phyloP scores from a whole-genome alignment of 2,888 invertebrate species.

The Tinea semifulvella region DNA sequence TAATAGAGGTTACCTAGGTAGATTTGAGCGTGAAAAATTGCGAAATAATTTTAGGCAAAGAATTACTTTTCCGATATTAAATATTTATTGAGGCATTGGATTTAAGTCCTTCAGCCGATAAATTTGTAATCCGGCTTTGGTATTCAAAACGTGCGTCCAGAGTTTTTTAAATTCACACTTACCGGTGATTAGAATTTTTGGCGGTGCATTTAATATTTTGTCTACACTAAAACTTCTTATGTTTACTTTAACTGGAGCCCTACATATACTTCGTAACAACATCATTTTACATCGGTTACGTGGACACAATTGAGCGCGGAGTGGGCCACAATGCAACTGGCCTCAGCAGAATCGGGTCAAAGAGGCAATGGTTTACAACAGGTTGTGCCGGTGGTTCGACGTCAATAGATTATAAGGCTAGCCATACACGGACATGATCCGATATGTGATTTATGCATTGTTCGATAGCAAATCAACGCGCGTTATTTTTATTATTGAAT shows the following conservation, averaged over 20 bases:
- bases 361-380: neutral
- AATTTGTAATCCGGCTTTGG: too few relatives aligned
- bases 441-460: too few relatives aligned
- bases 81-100: too few relatives aligned
- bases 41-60: too few relatives aligned
- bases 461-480: too few relatives aligned
- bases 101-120: too few relatives aligned
- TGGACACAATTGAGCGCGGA: conserved; percentile 36
- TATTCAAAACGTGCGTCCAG: neutral
- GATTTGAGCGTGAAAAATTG: too few relatives aligned
- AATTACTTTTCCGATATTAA: too few relatives aligned
- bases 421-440: too few relatives aligned
- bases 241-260: conserved; percentile 30
- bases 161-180: conserved; percentile 26
- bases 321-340: conserved; percentile 40
- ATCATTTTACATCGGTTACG: conserved; percentile 24
- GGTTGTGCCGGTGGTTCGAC: neutral
- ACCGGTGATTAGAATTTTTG: conserved; percentile 69
- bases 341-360: conserved; percentile 24
- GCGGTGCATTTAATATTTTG: conserved; percentile 30
- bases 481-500: too few relatives aligned
- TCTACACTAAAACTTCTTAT: conserved; percentile 34
- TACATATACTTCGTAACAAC: conserved; percentile 37
- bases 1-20: too few relatives aligned
- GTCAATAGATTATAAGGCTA: conserved; percentile 2